Percentiles rank a stretch among this genome's conserved stretches.
These are phyloP conservation scores for Triplophysa rosa DNA, from an alignment of 2,113 vertebrate genomes.

Conservation along the genomic window DNA sequence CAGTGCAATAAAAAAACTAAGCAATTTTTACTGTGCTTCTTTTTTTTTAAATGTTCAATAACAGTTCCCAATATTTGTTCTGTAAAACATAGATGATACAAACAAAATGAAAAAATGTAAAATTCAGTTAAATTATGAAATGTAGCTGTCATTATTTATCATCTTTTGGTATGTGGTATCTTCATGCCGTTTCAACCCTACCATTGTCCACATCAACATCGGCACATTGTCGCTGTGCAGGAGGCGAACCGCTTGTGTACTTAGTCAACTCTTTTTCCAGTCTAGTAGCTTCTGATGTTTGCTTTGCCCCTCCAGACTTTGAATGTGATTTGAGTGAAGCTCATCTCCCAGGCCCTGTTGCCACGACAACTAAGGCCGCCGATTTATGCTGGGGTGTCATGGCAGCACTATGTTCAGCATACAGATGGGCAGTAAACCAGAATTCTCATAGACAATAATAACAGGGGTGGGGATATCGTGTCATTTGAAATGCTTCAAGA, in stretches of 20 bases:
- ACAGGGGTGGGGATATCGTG: neutral
- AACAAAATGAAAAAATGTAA: neutral
- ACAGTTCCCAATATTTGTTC: no score
- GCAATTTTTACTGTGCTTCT: no score
- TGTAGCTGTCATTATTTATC: neutral
- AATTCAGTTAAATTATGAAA: no score
- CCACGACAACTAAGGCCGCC: constrained; percentile 61
- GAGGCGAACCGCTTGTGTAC: constrained; percentile 68
- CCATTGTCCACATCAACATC: constrained; percentile 51
- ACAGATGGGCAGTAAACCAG: constrained; percentile 50
- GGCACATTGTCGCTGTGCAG: constrained; percentile 62
- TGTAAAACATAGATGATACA: no score
- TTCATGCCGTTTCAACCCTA: neutral
- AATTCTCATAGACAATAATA: constrained; percentile 9
- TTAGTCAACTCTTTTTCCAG: constrained; percentile 74
- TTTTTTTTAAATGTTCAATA: no score
- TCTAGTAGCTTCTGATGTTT: constrained; percentile 75
- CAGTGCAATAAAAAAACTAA: no score
- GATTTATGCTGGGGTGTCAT: constrained; percentile 49
- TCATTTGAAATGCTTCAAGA: neutral
- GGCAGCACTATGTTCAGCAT: constrained; percentile 56
- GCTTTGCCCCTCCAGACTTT: constrained; percentile 60
- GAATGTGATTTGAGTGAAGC: constrained; percentile 68
- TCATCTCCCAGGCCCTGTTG: constrained; percentile 60
- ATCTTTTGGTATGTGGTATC: constrained; percentile 2